Evolutionary conservation across 2,888 invertebrate genomes (phyloP).

Genomic region (Spicauda simplicius): DNA sequence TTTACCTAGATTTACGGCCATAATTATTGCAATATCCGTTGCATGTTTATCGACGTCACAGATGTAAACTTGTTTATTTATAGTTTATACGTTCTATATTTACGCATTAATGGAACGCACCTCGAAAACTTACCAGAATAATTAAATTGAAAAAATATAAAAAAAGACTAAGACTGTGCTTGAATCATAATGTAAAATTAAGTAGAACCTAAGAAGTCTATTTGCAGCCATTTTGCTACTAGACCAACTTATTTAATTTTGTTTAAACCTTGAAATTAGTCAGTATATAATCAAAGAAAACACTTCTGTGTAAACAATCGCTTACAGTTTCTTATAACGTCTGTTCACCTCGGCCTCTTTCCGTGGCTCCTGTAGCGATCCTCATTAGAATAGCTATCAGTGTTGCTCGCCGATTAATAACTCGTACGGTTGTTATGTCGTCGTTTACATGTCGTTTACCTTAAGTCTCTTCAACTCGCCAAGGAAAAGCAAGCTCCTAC

Average conservation of each 20-base stretch:
- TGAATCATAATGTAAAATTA: too few species aligned
- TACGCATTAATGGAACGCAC: too few species aligned
- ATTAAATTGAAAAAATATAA: too few species aligned
- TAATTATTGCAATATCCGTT: not conserved
- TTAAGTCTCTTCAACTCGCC: constrained; percentile 60
- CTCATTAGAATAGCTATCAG: constrained; percentile 85
- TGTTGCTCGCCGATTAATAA: constrained; percentile 80
- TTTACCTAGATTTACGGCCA: not conserved
- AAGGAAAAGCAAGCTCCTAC: constrained; percentile 60
- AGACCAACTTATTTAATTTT: too few species aligned
- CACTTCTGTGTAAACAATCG: constrained; percentile 21
- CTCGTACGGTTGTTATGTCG: constrained; percentile 68
- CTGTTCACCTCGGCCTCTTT: constrained; percentile 79
- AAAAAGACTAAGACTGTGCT: too few species aligned
- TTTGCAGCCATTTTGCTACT: too few species aligned
- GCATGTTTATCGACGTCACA: too few species aligned
- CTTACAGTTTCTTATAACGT: constrained; percentile 51
- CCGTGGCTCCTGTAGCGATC: constrained; percentile 58
- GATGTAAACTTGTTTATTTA: too few species aligned
- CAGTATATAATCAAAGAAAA: constrained; percentile 6
- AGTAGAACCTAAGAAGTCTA: too few species aligned
- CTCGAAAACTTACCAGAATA: too few species aligned
- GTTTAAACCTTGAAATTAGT: not conserved
- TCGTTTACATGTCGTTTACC: constrained; percentile 82
- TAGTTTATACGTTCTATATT: too few species aligned